Conservation (phyloP, 2,888 invertebrate genomes). For the Spisula solida region DNA sequence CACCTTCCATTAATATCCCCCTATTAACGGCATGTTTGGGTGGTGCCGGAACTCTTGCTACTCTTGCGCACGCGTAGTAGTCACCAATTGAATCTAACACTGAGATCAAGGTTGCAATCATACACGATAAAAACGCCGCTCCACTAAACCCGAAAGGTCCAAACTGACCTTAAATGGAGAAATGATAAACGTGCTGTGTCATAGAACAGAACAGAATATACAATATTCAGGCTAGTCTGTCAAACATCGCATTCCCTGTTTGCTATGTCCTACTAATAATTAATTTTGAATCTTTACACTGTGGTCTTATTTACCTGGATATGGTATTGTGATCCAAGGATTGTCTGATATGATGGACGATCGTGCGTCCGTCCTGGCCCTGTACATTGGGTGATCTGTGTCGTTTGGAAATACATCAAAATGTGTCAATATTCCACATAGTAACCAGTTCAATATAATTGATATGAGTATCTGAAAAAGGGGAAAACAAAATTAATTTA, state of each 20-base stretch:
- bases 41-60: slow-evolving; percentile 92
- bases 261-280: no score
- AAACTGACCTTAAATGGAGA: slow-evolving; percentile 80
- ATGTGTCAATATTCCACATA: slow-evolving; percentile 81
- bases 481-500: no score
- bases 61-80: slow-evolving; percentile 94
- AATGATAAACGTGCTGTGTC: no score
- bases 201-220: no score
- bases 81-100: slow-evolving; percentile 91
- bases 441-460: slow-evolving; percentile 80
- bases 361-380: slow-evolving; percentile 83
- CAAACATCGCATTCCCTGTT: no score
- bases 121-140: slow-evolving; percentile 75
- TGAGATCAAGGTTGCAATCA: slow-evolving; percentile 79
- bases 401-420: slow-evolving; percentile 86
- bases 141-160: slow-evolving; percentile 77
- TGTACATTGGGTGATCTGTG: slow-evolving; percentile 80
- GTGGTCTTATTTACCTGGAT: slow-evolving; percentile 89
- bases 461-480: slow-evolving; percentile 79
- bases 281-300: no score
- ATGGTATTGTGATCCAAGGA: slow-evolving; percentile 87
- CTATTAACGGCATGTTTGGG: slow-evolving; percentile 95
- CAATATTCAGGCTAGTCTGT: no score
- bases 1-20: slow-evolving; percentile 92
- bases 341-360: slow-evolving; percentile 76